These are phyloP conservation scores for Sitobion miscanthi DNA, from an alignment of 1,140 invertebrate genomes.

Conservation along the genomic window DNA sequence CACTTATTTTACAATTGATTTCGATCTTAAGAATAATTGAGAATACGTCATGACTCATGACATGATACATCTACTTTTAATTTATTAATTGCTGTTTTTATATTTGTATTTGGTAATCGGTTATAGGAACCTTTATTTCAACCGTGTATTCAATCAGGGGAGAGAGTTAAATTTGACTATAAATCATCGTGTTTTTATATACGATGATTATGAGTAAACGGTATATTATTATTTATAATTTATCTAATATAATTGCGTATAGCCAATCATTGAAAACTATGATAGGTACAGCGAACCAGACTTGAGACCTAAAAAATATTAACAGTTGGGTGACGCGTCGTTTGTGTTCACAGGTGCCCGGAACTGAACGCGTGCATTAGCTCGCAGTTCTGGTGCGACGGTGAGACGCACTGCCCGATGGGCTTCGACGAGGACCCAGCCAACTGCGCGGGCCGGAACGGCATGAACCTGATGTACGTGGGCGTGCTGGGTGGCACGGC, in stretches of 20 bases:
- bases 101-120: background rate
- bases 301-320: background rate
- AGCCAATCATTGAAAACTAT: no score
- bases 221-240: background rate
- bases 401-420: conserved; percentile 74
- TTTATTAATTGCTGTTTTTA: background rate
- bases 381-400: conserved; percentile 76
- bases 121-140: background rate
- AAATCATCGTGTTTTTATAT: background rate
- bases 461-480: conserved; percentile 59
- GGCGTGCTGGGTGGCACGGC: conserved; percentile 21
- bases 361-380: conserved; percentile 83
- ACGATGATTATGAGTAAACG: background rate
- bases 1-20: background rate
- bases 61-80: background rate
- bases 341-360: conserved; percentile 72
- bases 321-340: background rate
- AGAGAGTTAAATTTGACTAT: background rate
- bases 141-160: background rate
- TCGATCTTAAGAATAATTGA: background rate
- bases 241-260: background rate
- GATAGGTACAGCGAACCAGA: background rate
- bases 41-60: background rate
- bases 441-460: conserved; percentile 75
- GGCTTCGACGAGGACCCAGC: conserved; percentile 75